Base-by-base conservation (phyloP, 2,113 vertebrate genomes). In the Epinephelus cyanopodus region DNA sequence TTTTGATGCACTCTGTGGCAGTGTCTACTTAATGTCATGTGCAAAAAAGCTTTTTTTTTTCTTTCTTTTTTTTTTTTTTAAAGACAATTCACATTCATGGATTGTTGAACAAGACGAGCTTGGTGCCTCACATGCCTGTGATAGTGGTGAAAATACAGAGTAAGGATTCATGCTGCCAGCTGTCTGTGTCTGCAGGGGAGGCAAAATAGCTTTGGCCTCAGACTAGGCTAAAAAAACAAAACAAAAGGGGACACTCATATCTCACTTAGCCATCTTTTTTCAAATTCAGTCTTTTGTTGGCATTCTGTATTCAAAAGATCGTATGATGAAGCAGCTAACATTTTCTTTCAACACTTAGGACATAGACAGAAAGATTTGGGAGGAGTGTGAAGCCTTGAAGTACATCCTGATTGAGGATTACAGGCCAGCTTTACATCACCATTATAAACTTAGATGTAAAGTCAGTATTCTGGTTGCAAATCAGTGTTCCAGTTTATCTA, bases 51-150 rank as follows among this genome's bases (percentile, higher is more conserved):
- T 58, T 64, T 81, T 81, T 50, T 47, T 29, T 29, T 29, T 29
- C n/a, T n/a, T n/a, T n/a, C n/a, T 29, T 12, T 42, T 42, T 42
- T 45, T 45, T 8, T 48, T 63, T 56, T 66, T 50, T 21, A 45
- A 45, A 76, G 42, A 87, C 58, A 27, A 60, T 93, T 93, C 93
- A 94, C 92, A 94, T 95, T 95, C 86, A 88, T 78, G 91, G 93
- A 92, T 91, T 90, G 85, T 80, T 93, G 67, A 86, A 89, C 45
- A 78, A 75, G 77, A 64, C 4, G 3, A 75, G 62, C n/a, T 57
- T 14, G 66, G 42, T 63, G 74, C 14, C 60, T 48, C 10, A 17
- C 72, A 27, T 54, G 74, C 50, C 33, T 78, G 83, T 69, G 79
- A 81, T 1, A 45, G 74, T 81, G 71, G 62, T 66, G 77, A 63